phyloP scores from a whole-genome alignment of 1,140 invertebrate genomes.

The Sarcophaga bullata region DNA sequence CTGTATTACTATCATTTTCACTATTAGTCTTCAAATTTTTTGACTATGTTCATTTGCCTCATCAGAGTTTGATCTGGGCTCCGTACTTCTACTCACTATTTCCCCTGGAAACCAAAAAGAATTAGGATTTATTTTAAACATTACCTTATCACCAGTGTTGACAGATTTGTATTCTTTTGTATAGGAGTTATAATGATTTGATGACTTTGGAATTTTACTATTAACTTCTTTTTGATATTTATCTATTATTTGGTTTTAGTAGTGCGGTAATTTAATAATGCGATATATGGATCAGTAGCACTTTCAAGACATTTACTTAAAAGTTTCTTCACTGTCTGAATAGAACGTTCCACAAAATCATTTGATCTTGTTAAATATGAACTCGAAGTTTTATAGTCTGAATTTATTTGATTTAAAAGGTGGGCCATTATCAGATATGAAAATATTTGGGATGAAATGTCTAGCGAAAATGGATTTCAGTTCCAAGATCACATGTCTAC shows the following conservation, averaged over 20 bases:
- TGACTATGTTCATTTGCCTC: too few species aligned
- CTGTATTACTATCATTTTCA: too few species aligned
- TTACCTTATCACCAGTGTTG: too few species aligned
- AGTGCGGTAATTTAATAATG: slow-evolving; percentile 12
- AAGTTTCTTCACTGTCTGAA: slow-evolving; percentile 43
- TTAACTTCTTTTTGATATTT: slow-evolving; percentile 12
- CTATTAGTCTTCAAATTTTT: too few species aligned
- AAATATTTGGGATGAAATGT: slow-evolving; percentile 46
- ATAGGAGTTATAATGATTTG: too few species aligned
- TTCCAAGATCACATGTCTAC: slow-evolving; percentile 48
- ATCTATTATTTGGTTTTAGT: slow-evolving; percentile 12
- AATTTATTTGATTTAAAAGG: slow-evolving; percentile 48
- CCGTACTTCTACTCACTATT: too few species aligned
- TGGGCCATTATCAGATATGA: slow-evolving; percentile 49
- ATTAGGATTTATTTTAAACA: too few species aligned
- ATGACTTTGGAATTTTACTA: too few species aligned
- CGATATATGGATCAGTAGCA: slow-evolving; percentile 28
- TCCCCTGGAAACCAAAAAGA: too few species aligned
- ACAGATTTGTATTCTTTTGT: too few species aligned
- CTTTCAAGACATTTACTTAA: slow-evolving; percentile 44
- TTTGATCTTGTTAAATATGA: slow-evolving; percentile 47
- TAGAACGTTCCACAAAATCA: slow-evolving; percentile 46
- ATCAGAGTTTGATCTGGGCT: too few species aligned
- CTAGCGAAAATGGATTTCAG: slow-evolving; percentile 53
- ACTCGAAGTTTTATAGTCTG: slow-evolving; percentile 44